phyloP scores from a whole-genome alignment of 1,140 invertebrate species.

The Anthonomus grandis region DNA sequence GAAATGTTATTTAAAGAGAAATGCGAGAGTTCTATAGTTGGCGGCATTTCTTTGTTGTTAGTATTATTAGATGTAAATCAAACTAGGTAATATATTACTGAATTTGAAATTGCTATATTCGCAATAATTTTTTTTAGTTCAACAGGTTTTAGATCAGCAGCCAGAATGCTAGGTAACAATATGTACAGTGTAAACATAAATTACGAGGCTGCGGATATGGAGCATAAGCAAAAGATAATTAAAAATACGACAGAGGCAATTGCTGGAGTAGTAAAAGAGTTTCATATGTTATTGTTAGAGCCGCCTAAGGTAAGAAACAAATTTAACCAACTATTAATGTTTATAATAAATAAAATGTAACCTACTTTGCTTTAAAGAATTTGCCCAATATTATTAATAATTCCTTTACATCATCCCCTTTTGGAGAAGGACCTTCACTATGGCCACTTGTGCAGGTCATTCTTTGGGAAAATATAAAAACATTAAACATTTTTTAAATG shows the following conservation, averaged over 20 bases:
- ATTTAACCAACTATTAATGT: neutral
- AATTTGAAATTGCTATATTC: neutral
- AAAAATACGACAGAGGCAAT: constrained; percentile 60
- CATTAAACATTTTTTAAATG: too few species aligned
- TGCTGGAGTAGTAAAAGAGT: constrained; percentile 64
- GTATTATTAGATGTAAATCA: constrained; percentile 61
- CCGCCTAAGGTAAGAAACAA: constrained; percentile 72
- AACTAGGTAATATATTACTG: constrained; percentile 34
- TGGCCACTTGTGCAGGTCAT: too few species aligned
- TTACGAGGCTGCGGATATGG: constrained; percentile 47
- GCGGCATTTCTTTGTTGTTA: constrained; percentile 75
- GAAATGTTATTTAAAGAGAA: constrained; percentile 67
- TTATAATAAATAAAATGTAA: too few species aligned
- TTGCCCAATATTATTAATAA: too few species aligned
- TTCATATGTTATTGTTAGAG: constrained; percentile 67
- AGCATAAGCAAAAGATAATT: constrained; percentile 56
- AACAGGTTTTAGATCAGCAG: neutral
- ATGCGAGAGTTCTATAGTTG: constrained; percentile 71
- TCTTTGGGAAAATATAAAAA: too few species aligned
- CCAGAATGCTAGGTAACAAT: constrained; percentile 34
- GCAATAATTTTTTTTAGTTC: constrained; percentile 1
- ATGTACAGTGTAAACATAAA: constrained; percentile 37
- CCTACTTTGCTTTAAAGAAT: too few species aligned
- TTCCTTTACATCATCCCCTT: neutral
- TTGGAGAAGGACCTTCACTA: too few species aligned